Percentiles rank a stretch among this genome's conserved stretches.
These are phyloP conservation scores for Periphyllus acericola DNA, from an alignment of 2,888 invertebrate genomes.

Conservation along the genomic window DNA sequence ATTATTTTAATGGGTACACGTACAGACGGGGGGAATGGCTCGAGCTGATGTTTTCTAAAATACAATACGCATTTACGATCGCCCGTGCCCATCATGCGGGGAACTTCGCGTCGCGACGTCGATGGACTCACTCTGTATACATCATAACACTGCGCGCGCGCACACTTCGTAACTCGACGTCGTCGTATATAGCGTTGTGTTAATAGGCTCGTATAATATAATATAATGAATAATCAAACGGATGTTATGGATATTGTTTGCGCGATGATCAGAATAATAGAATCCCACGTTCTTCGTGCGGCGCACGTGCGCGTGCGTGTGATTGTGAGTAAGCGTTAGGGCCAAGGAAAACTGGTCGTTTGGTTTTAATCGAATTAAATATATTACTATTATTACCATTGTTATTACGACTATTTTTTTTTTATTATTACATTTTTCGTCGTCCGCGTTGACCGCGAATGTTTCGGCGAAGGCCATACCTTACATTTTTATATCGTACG, in stretches of 20 bases:
- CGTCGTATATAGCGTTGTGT: not conserved
- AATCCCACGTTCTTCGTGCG: slow-evolving; percentile 5
- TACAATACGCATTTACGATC: no score
- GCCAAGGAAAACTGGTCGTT: slow-evolving; percentile 41
- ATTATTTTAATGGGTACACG: no score
- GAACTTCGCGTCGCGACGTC: no score
- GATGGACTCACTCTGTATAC: no score
- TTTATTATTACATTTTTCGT: no score
- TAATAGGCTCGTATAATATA: not conserved
- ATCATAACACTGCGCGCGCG: not conserved
- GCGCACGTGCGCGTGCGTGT: not conserved
- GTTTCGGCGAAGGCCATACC: not conserved
- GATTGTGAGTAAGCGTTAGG: not conserved
- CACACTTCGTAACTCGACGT: not conserved
- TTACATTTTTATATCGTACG: no score
- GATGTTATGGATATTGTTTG: slow-evolving; percentile 14
- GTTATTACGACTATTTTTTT: not conserved
- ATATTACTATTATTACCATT: not conserved
- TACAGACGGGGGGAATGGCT: no score
- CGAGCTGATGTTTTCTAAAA: no score
- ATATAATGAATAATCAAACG: slow-evolving; percentile 9
- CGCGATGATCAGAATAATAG: slow-evolving; percentile 34
- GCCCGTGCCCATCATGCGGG: no score
- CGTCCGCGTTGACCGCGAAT: not conserved
- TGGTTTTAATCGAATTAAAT: slow-evolving; percentile 31